A percentile compares a stretch with the other conserved stretches of the same genome.
These are phyloP conservation scores for Tympanoctomys barrerae DNA, from an alignment of 2,797 vertebrate species.

Conservation along the genomic window DNA sequence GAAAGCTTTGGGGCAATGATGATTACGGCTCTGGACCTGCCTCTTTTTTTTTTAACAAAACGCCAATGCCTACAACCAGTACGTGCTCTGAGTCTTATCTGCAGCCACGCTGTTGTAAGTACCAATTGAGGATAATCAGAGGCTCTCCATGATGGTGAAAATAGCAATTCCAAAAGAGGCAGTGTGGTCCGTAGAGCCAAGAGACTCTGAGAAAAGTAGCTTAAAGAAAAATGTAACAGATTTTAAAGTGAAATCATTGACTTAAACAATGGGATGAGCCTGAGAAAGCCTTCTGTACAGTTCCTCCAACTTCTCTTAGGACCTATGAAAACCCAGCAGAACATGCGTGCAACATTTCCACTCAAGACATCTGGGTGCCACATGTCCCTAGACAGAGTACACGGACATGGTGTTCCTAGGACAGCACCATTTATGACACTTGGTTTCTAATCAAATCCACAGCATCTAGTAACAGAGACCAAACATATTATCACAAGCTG, in stretches of 20 bases:
- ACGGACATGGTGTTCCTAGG: background rate
- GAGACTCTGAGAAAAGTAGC: conserved; percentile 11
- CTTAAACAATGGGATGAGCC: background rate
- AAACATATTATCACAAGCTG: background rate
- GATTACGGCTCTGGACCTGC: background rate
- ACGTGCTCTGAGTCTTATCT: background rate
- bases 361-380: background rate
- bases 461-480: background rate
- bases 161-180: background rate
- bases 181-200: background rate
- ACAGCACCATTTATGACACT: background rate
- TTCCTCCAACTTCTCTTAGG: background rate
- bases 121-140: conserved; percentile 9
- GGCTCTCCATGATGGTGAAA: background rate
- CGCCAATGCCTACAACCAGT: background rate
- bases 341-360: background rate
- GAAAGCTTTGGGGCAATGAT: background rate
- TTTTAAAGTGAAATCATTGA: conserved; percentile 26
- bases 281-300: background rate
- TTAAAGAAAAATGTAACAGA: background rate
- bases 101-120: background rate
- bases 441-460: conserved; percentile 15
- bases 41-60: background rate
- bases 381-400: background rate
- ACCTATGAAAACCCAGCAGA: background rate